Base-by-base conservation (phyloP, 2,888 invertebrate genomes). In the Cyaniris semiargus region DNA sequence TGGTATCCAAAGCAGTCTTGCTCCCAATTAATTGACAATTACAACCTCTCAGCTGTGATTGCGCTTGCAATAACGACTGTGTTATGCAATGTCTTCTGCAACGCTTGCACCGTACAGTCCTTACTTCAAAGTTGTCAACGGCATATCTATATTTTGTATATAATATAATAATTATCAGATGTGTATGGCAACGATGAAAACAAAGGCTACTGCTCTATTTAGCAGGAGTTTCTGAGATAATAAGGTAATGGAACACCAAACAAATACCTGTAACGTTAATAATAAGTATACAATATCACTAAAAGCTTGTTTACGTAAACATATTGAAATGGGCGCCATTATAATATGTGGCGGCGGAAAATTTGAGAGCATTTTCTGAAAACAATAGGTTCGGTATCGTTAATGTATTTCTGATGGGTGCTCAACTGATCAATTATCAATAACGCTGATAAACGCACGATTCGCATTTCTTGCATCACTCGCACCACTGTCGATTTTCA, bases 351-450 rank as follows among this genome's bases (percentile, higher is more conserved):
- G 23, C 13, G 38, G 21, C 38, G 71, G 71, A 34, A 71, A 34
- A 38, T 38, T 72, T 23, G 44, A 44, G 21, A 48, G 44, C 23
- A 23, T 72, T 72, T 72, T 48, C 15, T 72, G 77, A 80, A 81
- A 79, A 79, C 78, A 81, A 79, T 79, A 38, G 77, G 76, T 76
- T 79, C 79, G 81, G 77, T 84, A 86, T 85, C 84, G 90, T 89
- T 94, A 94, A 94, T 94, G 93, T 90, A 84, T 92, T 93, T 93
- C 90, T 93, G 90, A 94, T 93, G 91, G 91, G 86, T 91, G 89
- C 88, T 84, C 90, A 86, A 90, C 92, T 84, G 83, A 85, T 84
- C 87, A 88, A 90, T 90, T 79, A 72, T 77, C 56, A 76, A n/a
- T n/a, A n/a, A n/a, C n/a, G n/a, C n/a, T n/a, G n/a, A n/a, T n/a